These are phyloP conservation scores for Drosophila testacea DNA, from an alignment of 2,888 invertebrate species.

Conservation along the genomic window DNA sequence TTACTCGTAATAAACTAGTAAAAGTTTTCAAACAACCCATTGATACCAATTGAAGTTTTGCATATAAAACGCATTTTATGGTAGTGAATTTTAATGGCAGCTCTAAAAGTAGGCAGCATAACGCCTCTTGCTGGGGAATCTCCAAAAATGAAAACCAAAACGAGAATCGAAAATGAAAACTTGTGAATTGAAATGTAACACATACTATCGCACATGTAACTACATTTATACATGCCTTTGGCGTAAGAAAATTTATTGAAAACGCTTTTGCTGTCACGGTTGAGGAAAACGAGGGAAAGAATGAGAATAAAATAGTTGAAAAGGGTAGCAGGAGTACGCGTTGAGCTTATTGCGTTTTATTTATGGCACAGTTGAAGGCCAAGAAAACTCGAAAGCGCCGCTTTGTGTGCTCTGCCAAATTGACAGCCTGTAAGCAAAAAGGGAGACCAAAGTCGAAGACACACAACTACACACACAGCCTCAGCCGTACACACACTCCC, in stretches of 20 bases:
- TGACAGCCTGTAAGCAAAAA: slow-evolving; percentile 46
- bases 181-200: slow-evolving; percentile 50
- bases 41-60: slow-evolving; percentile 42
- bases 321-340: slow-evolving; percentile 18
- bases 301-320: slow-evolving; percentile 11
- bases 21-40: slow-evolving; percentile 5
- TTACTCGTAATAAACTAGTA: slow-evolving; percentile 19
- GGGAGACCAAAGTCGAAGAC: slow-evolving; percentile 22
- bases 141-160: slow-evolving; percentile 20
- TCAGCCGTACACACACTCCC: slow-evolving; percentile 5
- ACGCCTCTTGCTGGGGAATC: slow-evolving; percentile 15
- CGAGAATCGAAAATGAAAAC: slow-evolving; percentile 30
- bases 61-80: slow-evolving; percentile 66
- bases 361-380: slow-evolving; percentile 65
- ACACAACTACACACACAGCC: slow-evolving; percentile 9
- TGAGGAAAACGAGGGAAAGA: not conserved
- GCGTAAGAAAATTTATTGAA: slow-evolving; percentile 61
- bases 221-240: slow-evolving; percentile 22
- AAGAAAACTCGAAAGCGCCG: slow-evolving; percentile 62
- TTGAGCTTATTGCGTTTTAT: slow-evolving; percentile 67
- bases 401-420: slow-evolving; percentile 57
- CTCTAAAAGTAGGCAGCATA: slow-evolving; percentile 59
- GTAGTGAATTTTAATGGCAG: slow-evolving; percentile 60
- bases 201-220: slow-evolving; percentile 15
- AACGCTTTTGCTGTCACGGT: slow-evolving; percentile 33